phyloP scores from a whole-genome alignment of 2,797 vertebrate species.

The Microhierax caerulescens region DNA sequence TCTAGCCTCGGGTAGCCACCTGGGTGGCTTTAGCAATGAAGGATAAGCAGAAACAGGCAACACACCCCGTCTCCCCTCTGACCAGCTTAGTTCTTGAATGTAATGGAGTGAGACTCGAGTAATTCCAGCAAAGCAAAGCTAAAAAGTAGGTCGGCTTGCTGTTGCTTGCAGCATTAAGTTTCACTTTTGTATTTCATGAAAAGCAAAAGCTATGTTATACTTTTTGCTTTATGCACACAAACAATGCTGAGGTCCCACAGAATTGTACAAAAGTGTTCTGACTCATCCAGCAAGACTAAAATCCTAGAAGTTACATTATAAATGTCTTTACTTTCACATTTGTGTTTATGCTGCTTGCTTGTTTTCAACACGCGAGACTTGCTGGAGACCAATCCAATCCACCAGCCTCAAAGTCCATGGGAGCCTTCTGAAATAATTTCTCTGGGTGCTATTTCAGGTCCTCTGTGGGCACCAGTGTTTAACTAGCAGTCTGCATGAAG shows the following conservation, averaged over 20 bases:
- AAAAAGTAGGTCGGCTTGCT: not conserved
- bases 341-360: not conserved
- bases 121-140: not conserved
- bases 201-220: not conserved
- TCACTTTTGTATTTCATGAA: not conserved
- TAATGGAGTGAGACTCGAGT: not conserved
- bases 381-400: not conserved
- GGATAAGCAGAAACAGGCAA: not conserved
- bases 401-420: not conserved
- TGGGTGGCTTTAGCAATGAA: not conserved
- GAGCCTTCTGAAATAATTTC: not conserved
- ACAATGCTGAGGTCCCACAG: not conserved
- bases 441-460: not conserved
- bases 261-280: not conserved
- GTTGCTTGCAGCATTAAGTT: not conserved
- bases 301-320: not conserved
- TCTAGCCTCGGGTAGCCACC: not conserved
- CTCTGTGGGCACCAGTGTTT: not conserved
- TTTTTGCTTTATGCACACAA: not conserved
- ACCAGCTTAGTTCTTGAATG: accelerated
- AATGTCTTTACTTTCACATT: not conserved
- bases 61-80: not conserved
- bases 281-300: not conserved
- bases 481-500: not conserved
- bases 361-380: not conserved